phyloP scores from a whole-genome alignment of 2,797 vertebrate species.

The Danio jaintianensis region DNA sequence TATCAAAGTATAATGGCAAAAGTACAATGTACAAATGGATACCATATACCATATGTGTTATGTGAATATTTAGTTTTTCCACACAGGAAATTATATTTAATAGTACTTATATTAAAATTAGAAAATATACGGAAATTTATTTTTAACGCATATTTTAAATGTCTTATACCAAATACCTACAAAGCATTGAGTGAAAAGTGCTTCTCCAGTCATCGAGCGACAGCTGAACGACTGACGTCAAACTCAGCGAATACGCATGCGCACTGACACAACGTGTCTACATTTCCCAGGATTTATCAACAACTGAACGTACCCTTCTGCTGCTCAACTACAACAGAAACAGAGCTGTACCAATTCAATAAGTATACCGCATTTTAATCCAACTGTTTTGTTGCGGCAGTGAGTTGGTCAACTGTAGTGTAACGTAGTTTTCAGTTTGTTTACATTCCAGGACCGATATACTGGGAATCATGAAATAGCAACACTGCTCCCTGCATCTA shows the following conservation, averaged over 20 bases:
- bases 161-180: too few relatives aligned
- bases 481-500: constrained; percentile 18
- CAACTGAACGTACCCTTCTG: constrained; percentile 22
- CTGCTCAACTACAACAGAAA: not conserved
- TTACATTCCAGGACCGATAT: constrained; percentile 14
- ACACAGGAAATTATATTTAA: not conserved
- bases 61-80: not conserved
- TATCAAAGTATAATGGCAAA: too few relatives aligned
- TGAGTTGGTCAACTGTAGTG: not conserved
- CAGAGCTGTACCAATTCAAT: not conserved
- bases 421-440: not conserved
- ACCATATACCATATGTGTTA: not conserved
- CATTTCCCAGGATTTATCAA: constrained; percentile 31
- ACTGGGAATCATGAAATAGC: constrained; percentile 18
- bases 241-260: constrained; percentile 19
- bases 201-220: constrained; percentile 11
- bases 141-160: not conserved
- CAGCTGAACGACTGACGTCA: constrained; percentile 30
- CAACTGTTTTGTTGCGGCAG: not conserved
- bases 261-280: constrained; percentile 41
- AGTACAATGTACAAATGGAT: not conserved
- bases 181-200: not conserved
- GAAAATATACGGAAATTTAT: not conserved
- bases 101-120: too few relatives aligned
- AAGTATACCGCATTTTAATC: not conserved